Conservation (phyloP, 2,113 vertebrate genomes). For the Silurus meridionalis region DNA sequence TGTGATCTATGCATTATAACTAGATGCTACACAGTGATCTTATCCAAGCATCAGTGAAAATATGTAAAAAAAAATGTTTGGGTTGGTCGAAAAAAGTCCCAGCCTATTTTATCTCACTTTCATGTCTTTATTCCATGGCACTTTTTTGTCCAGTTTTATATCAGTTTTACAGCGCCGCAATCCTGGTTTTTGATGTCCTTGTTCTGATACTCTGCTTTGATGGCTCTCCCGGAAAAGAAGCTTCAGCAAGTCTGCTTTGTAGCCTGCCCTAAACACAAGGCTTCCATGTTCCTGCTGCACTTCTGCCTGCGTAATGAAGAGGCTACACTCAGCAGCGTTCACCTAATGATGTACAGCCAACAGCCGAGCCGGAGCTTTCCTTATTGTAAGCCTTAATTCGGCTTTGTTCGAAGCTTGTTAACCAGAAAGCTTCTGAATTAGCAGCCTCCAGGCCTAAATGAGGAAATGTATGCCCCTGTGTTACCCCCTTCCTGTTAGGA, state of each 20-base stretch:
- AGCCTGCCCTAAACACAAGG: background rate
- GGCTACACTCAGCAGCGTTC: background rate
- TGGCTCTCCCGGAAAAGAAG: slow-evolving; percentile 12
- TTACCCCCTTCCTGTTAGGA: slow-evolving; percentile 18
- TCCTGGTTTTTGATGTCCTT: background rate
- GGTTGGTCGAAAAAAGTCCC: background rate
- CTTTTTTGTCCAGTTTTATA: background rate
- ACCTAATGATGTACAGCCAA: slow-evolving; percentile 31
- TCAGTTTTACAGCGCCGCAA: background rate
- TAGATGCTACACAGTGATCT: background rate
- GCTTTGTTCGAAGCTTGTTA: slow-evolving; percentile 30
- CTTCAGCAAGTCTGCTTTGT: background rate
- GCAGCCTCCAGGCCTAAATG: slow-evolving; percentile 23
- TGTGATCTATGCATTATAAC: background rate
- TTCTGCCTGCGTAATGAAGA: slow-evolving; percentile 28
- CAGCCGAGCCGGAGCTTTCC: background rate
- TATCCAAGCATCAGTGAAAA: background rate
- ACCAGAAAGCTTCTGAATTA: slow-evolving; percentile 39
- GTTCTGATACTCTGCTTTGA: slow-evolving; percentile 16
- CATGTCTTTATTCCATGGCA: background rate
- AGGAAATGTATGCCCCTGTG: slow-evolving; percentile 16
- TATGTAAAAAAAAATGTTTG: no score
- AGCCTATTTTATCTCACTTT: background rate
- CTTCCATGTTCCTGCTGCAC: slow-evolving; percentile 36
- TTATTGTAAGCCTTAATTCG: slow-evolving; percentile 29